These are phyloP conservation scores for Heterodera schachtii DNA, from an alignment of 1,140 invertebrate genomes.

Conservation along the genomic window DNA sequence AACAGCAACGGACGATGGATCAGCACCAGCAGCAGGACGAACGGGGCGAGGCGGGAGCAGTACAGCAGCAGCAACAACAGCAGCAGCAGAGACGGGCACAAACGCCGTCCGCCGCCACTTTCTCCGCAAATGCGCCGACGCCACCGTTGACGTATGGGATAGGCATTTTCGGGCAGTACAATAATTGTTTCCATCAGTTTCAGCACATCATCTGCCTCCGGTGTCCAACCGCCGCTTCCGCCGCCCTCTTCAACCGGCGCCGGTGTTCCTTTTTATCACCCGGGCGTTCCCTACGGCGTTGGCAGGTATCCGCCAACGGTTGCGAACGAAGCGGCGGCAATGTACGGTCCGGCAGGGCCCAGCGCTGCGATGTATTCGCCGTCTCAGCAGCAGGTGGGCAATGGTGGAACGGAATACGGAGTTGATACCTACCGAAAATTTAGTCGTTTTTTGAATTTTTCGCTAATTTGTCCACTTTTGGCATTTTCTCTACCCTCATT, in stretches of 20 bases:
- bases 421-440: not conserved
- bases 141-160: constrained; percentile 33
- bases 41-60: not conserved
- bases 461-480: too few relatives aligned
- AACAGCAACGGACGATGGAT: not conserved
- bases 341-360: not conserved
- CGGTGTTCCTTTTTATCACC: not conserved
- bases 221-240: not conserved
- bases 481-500: too few relatives aligned
- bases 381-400: not conserved
- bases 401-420: not conserved
- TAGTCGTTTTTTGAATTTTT: too few relatives aligned
- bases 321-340: not conserved
- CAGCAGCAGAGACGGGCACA: constrained; percentile 18
- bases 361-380: not conserved
- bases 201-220: not conserved
- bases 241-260: not conserved
- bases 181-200: not conserved
- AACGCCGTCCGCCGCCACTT: constrained; percentile 27
- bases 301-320: not conserved
- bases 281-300: not conserved
- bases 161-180: constrained; percentile 12
- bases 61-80: constrained; percentile 20
- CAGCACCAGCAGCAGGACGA: constrained; percentile 37
- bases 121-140: constrained; percentile 39